Percentiles rank a stretch among this genome's conserved stretches.
Evolutionary conservation across 2,888 invertebrate genomes (phyloP).

Genomic region (Piscicola geometra): DNA sequence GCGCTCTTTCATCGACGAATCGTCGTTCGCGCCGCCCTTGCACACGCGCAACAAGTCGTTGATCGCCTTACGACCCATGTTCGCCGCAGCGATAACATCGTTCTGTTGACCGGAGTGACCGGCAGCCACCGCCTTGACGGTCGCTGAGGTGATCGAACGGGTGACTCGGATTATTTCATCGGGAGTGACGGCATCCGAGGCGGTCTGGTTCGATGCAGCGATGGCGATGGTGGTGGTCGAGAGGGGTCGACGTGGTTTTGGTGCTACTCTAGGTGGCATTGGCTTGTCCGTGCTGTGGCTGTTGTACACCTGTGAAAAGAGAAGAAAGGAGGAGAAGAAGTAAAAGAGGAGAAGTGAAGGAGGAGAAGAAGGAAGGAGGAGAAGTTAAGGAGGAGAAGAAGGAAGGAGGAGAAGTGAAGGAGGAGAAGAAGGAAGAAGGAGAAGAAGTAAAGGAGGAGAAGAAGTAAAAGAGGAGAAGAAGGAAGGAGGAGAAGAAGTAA

Average conservation of each 20-base stretch:
- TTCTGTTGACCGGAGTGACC: constrained; percentile 86
- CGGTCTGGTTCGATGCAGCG: too few species aligned
- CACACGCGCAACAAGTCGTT: constrained; percentile 84
- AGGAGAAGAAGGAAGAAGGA: neutral
- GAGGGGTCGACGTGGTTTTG: constrained; percentile 49
- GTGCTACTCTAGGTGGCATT: neutral
- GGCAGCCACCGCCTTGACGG: constrained; percentile 87
- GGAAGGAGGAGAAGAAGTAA: neutral
- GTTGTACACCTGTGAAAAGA: neutral
- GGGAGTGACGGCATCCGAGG: constrained; percentile 64
- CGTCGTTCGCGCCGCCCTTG: constrained; percentile 70
- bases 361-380: neutral
- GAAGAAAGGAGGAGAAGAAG: neutral
- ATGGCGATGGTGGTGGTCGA: constrained; percentile 59
- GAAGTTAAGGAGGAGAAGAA: neutral
- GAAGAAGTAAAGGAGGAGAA: neutral
- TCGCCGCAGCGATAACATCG: constrained; percentile 87
- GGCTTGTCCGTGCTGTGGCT: neutral
- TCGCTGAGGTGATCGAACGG: constrained; percentile 86
- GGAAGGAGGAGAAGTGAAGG: too few species aligned
- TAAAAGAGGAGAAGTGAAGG: too few species aligned
- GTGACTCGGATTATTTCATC: constrained; percentile 90
- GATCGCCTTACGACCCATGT: constrained; percentile 89
- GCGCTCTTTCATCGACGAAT: constrained; percentile 68
- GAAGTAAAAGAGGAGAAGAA: neutral